These are phyloP conservation scores for Tenthredo amoena DNA, from an alignment of 2,888 invertebrate genomes.

Conservation along the genomic window DNA sequence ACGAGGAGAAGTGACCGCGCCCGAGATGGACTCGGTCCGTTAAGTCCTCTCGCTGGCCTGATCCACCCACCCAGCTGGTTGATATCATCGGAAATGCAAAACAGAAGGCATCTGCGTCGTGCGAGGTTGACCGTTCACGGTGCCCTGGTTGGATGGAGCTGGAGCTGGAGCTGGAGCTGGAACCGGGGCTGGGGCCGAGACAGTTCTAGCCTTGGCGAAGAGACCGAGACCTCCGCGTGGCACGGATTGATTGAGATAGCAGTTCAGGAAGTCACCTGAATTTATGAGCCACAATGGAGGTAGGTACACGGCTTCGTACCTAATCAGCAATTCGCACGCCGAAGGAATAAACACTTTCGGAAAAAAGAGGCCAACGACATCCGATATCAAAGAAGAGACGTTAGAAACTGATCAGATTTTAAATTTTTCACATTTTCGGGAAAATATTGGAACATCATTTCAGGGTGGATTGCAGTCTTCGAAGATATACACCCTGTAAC, in stretches of 20 bases:
- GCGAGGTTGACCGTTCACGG: conserved; percentile 40
- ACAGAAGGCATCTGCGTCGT: conserved; percentile 66
- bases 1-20: conserved; percentile 64
- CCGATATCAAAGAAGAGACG: neutral
- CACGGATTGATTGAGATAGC: conserved; percentile 64
- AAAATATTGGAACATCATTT: neutral
- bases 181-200: neutral
- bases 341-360: conserved; percentile 18
- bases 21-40: conserved; percentile 70
- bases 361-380: neutral
- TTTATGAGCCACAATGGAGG: conserved; percentile 61
- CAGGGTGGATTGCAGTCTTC: neutral
- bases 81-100: conserved; percentile 75
- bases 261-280: conserved; percentile 63
- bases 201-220: conserved; percentile 54
- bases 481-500: neutral
- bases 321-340: conserved; percentile 49
- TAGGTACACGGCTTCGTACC: conserved; percentile 46
- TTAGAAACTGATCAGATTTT: neutral
- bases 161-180: neutral
- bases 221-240: conserved; percentile 49
- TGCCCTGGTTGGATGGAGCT: conserved; percentile 12
- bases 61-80: conserved; percentile 59
- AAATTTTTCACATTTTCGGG: neutral
- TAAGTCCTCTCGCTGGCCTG: conserved; percentile 69